Conservation (phyloP, 37 sponge, comb jelly and placozoan genomes). For the Cliona cf. orientalis region DNA sequence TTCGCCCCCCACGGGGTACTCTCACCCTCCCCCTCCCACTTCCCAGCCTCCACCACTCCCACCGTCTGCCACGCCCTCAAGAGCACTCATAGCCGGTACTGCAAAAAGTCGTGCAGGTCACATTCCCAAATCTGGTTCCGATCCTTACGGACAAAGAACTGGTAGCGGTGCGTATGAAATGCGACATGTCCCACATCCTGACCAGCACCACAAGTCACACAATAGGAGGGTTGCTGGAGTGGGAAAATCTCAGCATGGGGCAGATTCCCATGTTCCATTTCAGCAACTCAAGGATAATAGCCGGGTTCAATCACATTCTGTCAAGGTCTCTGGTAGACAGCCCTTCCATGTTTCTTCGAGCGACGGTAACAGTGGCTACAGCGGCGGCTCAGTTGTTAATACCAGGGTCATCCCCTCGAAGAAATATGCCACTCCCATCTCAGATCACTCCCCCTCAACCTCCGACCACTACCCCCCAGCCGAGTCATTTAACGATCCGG, state of each 20-base stretch:
- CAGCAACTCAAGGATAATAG: too few relatives aligned
- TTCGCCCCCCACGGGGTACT: slow-evolving; percentile 7
- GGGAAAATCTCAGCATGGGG: not conserved
- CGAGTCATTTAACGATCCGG: slow-evolving; percentile 2
- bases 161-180: too few relatives aligned
- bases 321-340: too few relatives aligned
- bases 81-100: not conserved
- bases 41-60: slow-evolving; percentile 44
- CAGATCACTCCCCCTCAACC: not conserved
- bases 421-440: not conserved
- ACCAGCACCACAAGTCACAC: not conserved
- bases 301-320: too few relatives aligned
- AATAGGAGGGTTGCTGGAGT: not conserved
- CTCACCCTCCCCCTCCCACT: slow-evolving; percentile 39
- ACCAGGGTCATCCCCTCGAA: not conserved
- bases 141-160: too few relatives aligned
- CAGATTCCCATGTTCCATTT: not conserved
- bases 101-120: not conserved
- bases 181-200: too few relatives aligned
- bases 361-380: not conserved
- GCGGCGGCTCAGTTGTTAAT: not conserved
- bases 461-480: not conserved
- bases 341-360: too few relatives aligned
- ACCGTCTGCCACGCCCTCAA: too few relatives aligned
- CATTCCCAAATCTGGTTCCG: not conserved